Base-by-base conservation (phyloP, 2,797 vertebrate species). In the Halcyon chelicuti region DNA sequence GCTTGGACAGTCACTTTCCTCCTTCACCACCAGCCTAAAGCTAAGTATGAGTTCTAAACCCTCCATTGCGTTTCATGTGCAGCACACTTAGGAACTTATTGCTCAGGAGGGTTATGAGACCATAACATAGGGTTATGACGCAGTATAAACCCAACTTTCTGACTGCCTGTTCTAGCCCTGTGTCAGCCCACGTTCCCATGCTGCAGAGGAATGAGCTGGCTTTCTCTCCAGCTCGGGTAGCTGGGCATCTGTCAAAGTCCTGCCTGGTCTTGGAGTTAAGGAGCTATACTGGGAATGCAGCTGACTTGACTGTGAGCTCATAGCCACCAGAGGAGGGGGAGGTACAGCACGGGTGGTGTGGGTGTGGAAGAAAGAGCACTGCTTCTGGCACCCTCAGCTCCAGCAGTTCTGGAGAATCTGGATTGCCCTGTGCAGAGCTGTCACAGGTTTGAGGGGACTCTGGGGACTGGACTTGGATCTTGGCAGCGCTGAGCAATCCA, bases 281-380 rank as follows among this genome's bases (percentile, higher is more conserved):
- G 31, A 42, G 13, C 26, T 40, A 1, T 6, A 8, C 10, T 55
- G 35, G 61, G 61, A 65, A 28, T 0, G 0, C 13, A 1, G 1
- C 17, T 5, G 5, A 13, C 55, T 87, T 7, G 3, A 20, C 15
- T 29, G 37, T 2, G 5, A 25, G 29, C 29, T 66, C 6, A 0
- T 8, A 31, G 12, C 10, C 14, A 18, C 23, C 37, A 39, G 26
- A 54, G 46, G 16, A 68, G 10, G 22, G 14, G 17, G 8, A 54
- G 26, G 6, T 25, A 25, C 7, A 77, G 37, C 7, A 78, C 26
- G 71, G 16, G 15, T 63, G 49, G 4, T 28, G 2, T 10, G 2
- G 20, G 21, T 60, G 44, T 49, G 61, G 44, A 61, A 12, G n/a
- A 42, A 9, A 2, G 9, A 60, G 12, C n/a, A 17, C 39, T 57